phyloP scores from a whole-genome alignment of 2,113 vertebrate genomes.

The Barnardius zonarius region DNA sequence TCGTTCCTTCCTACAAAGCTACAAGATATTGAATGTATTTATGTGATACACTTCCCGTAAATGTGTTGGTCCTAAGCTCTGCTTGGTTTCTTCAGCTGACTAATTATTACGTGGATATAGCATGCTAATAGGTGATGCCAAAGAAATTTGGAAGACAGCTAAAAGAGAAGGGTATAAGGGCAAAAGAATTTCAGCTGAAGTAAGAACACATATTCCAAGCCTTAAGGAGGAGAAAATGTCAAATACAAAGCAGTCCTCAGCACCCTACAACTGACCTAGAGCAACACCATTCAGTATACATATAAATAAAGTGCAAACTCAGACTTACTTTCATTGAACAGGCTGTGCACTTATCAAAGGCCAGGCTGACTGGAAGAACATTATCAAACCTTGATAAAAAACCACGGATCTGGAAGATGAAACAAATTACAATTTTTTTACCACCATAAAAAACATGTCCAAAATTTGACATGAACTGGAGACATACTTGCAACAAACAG shows the following conservation, averaged over 20 bases:
- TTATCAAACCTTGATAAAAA: slow-evolving; percentile 98
- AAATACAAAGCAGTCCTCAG: neutral
- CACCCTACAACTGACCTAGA: neutral
- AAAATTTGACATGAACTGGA: neutral
- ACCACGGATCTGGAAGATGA: slow-evolving; percentile 86
- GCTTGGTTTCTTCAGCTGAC: neutral
- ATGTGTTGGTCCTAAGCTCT: neutral
- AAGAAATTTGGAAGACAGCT: neutral
- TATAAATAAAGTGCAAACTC: neutral
- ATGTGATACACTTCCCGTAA: neutral
- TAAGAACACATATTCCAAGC: neutral
- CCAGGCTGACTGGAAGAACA: slow-evolving; percentile 95
- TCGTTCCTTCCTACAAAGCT: neutral
- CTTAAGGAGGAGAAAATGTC: neutral
- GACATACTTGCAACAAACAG: neutral
- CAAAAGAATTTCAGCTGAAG: neutral
- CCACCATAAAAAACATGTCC: neutral
- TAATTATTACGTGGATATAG: neutral
- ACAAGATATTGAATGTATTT: neutral
- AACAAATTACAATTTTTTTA: neutral
- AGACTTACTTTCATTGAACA: slow-evolving; percentile 90
- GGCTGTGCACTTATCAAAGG: slow-evolving; percentile 98
- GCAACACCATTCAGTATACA: neutral
- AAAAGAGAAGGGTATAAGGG: neutral
- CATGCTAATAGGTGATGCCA: neutral